phyloP scores from a whole-genome alignment of 2,113 vertebrate genomes.

The Otolemur garnettii region DNA sequence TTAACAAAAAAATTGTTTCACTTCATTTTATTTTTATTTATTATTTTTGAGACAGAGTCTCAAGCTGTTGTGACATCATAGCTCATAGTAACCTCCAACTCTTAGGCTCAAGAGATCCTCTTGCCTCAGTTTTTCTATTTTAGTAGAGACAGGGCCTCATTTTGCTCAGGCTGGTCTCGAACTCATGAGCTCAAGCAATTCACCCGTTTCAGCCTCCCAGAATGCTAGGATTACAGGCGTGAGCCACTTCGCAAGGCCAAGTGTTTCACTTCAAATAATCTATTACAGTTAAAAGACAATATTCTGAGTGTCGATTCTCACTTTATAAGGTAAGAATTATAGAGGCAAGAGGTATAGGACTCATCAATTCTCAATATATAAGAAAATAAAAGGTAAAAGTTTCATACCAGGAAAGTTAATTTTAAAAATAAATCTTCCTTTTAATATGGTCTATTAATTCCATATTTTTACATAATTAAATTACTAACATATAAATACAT shows the following conservation, averaged over 20 bases:
- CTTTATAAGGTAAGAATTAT: not conserved
- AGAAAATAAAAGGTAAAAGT: not conserved
- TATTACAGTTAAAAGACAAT: constrained; percentile 43
- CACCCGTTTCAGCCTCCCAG: no score
- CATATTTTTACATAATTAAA: constrained; percentile 21
- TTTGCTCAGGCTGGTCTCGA: no score
- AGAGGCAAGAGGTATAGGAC: not conserved
- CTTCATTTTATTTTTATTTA: no score
- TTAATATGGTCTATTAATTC: constrained; percentile 5
- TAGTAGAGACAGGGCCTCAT: no score
- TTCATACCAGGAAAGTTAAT: not conserved
- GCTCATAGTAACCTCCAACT: no score
- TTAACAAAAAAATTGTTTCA: not conserved
- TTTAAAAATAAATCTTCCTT: constrained; percentile 54
- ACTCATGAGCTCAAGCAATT: no score
- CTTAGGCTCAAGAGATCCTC: no score
- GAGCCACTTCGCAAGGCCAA: no score
- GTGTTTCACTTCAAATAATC: not conserved
- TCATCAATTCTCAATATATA: not conserved
- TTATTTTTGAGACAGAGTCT: no score
- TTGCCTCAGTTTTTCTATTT: no score
- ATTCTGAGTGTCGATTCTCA: constrained; percentile 38
- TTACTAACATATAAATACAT: not conserved
- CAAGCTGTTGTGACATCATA: no score
- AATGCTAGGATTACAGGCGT: no score